Conservation (phyloP, 2,797 vertebrate genomes). For the Coccyzus lansbergi region DNA sequence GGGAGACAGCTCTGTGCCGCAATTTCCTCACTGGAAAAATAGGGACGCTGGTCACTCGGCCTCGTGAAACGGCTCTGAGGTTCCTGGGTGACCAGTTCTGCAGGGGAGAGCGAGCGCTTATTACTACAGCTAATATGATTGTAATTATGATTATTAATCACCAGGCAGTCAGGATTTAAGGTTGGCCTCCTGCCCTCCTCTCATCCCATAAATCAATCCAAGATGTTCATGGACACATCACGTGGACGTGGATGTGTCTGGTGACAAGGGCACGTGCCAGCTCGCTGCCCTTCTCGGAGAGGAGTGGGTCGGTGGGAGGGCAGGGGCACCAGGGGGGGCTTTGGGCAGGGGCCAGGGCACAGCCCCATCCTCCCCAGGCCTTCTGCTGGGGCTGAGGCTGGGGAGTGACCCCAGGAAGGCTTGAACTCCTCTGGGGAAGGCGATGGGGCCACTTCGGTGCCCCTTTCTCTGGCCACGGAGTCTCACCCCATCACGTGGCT, state of each 20-base stretch:
- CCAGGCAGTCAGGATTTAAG: slow-evolving; percentile 57
- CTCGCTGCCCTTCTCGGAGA: fast-evolving
- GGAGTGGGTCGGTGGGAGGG: fast-evolving
- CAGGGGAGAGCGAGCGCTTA: slow-evolving; percentile 34
- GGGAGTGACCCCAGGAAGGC: neutral
- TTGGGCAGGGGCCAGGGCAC: neutral
- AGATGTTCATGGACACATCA: neutral
- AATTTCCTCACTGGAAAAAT: slow-evolving; percentile 24
- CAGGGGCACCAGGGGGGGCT: fast-evolving
- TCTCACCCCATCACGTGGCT: fast-evolving
- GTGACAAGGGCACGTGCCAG: neutral
- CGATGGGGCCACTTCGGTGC: neutral
- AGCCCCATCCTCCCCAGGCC: fast-evolving
- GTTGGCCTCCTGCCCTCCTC: slow-evolving; percentile 58
- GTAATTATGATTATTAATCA: slow-evolving; percentile 71
- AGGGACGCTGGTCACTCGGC: slow-evolving; percentile 33
- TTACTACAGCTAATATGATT: slow-evolving; percentile 46
- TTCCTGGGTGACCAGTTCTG: slow-evolving; percentile 46
- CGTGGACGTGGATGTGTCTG: slow-evolving; percentile 2
- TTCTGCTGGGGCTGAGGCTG: neutral
- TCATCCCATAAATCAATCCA: slow-evolving; percentile 62
- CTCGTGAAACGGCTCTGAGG: neutral
- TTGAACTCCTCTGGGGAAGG: neutral
- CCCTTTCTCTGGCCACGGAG: neutral
- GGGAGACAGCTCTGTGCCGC: slow-evolving; percentile 46